These are phyloP conservation scores for Chionoecetes opilio DNA, from an alignment of 1,140 invertebrate genomes.

Conservation along the genomic window DNA sequence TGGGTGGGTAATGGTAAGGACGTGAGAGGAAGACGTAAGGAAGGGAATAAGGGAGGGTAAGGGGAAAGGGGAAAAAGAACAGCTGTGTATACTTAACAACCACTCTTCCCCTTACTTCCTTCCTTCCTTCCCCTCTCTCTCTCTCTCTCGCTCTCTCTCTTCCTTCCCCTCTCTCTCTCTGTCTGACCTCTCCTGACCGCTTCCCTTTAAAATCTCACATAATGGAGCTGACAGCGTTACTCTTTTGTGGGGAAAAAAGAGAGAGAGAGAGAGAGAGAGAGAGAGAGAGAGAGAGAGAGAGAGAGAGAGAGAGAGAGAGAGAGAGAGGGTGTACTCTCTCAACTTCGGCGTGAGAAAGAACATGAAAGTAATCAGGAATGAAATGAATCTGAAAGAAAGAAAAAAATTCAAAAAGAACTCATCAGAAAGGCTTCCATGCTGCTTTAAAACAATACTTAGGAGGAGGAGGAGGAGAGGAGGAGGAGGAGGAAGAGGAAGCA, in stretches of 20 bases:
- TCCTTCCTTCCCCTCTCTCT: background rate
- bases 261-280: background rate
- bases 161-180: background rate
- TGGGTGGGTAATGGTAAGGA: too few species aligned
- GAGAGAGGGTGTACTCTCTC: background rate
- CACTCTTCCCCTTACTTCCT: background rate
- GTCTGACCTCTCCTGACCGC: background rate
- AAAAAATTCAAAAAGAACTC: background rate
- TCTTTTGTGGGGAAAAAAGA: background rate
- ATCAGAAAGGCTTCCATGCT: background rate
- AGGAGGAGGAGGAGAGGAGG: background rate
- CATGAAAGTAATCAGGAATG: background rate
- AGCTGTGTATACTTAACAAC: too few species aligned
- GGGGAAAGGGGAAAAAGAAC: too few species aligned
- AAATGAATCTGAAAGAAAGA: background rate
- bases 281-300: slow-evolving; percentile 7
- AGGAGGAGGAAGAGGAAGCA: background rate
- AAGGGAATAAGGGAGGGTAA: too few species aligned
- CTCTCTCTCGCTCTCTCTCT: background rate
- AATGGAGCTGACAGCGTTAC: background rate
- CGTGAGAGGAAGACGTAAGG: too few species aligned
- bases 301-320: slow-evolving; percentile 27
- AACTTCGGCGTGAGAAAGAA: background rate
- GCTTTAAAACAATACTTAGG: slow-evolving; percentile 16
- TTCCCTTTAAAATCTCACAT: background rate